These are phyloP conservation scores for Lordiphosa clarofinis DNA, from an alignment of 1,140 invertebrate genomes.

Conservation along the genomic window DNA sequence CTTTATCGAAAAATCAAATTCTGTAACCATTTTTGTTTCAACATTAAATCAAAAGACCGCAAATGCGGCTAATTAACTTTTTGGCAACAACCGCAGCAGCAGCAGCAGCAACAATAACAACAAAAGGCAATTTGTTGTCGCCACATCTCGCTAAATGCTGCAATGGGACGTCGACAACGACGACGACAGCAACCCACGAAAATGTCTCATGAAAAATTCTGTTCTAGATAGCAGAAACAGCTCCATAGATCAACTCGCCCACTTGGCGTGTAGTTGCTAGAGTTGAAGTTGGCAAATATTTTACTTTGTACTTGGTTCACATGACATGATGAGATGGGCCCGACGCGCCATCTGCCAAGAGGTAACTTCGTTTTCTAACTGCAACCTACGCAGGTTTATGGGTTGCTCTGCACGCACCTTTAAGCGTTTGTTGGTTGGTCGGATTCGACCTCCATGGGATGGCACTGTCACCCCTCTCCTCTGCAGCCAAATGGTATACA, in stretches of 20 bases:
- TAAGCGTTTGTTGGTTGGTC: conserved; percentile 14
- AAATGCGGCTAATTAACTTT: conserved; percentile 43
- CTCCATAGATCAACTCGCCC: conserved; percentile 57
- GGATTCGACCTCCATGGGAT: conserved; percentile 52
- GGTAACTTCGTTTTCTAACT: conserved; percentile 8
- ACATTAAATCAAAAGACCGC: conserved; percentile 11
- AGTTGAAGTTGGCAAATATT: conserved; percentile 24
- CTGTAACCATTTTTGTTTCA: conserved; percentile 1
- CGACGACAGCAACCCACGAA: conserved; percentile 55
- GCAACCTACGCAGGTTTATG: conserved; percentile 13
- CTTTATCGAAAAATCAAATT: neutral
- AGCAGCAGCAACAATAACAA: conserved; percentile 20
- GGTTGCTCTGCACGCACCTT: conserved; percentile 55
- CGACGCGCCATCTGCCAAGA: conserved; percentile 46
- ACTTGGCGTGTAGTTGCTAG: conserved; percentile 18
- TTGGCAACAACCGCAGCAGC: conserved; percentile 17
- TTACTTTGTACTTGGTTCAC: conserved; percentile 45
- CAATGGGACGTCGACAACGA: conserved; percentile 18
- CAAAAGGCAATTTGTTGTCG: conserved; percentile 39
- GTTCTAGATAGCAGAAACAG: conserved; percentile 63
- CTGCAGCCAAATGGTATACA: neutral
- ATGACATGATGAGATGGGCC: conserved; percentile 53
- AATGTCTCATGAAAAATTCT: conserved; percentile 74
- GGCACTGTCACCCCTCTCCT: conserved; percentile 18
- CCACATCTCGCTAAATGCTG: conserved; percentile 61